Evolutionary conservation across 2,888 invertebrate genomes (phyloP).

Genomic region (Ashinkailepas kermadecensis): DNA sequence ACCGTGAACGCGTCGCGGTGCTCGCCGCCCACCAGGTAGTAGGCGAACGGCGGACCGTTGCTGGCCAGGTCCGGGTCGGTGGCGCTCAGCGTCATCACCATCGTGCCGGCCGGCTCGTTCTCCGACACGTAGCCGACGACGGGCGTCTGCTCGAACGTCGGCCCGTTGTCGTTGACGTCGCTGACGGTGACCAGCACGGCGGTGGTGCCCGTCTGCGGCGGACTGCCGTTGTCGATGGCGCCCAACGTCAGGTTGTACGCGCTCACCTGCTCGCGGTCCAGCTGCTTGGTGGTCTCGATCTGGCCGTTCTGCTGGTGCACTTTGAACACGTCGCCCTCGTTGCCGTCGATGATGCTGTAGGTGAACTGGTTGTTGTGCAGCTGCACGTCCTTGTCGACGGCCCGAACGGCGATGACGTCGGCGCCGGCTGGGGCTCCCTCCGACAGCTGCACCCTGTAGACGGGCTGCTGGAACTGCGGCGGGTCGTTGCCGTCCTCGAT

Average conservation of each 20-base stretch:
- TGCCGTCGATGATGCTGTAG: constrained; percentile 79
- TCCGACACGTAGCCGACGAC: constrained; percentile 72
- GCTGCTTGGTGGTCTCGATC: constrained; percentile 56
- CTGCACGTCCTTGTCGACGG: constrained; percentile 82
- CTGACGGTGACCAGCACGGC: constrained; percentile 68
- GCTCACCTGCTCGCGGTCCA: constrained; percentile 74
- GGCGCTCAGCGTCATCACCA: constrained; percentile 74
- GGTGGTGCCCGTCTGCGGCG: constrained; percentile 86
- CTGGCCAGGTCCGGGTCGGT: constrained; percentile 82
- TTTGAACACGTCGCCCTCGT: constrained; percentile 72
- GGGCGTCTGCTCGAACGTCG: constrained; percentile 63
- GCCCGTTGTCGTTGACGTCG: constrained; percentile 92
- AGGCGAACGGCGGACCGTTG: constrained; percentile 84
- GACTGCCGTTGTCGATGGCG: constrained; percentile 78
- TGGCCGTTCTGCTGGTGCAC: constrained; percentile 78
- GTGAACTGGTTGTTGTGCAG: constrained; percentile 86
- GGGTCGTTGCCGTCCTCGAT: constrained; percentile 96
- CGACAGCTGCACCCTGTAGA: constrained; percentile 69
- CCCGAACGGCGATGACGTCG: constrained; percentile 67
- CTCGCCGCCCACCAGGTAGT: constrained; percentile 66
- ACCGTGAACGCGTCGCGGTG: constrained; percentile 67
- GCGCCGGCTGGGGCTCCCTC: constrained; percentile 71
- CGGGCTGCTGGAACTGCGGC: constrained; percentile 73
- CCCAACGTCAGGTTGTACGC: constrained; percentile 69
- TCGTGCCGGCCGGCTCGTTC: constrained; percentile 75